A percentile compares a stretch with the other conserved stretches of the same genome.
phyloP scores from a whole-genome alignment of 2,113 vertebrate species.

The Todiramphus chloris region DNA sequence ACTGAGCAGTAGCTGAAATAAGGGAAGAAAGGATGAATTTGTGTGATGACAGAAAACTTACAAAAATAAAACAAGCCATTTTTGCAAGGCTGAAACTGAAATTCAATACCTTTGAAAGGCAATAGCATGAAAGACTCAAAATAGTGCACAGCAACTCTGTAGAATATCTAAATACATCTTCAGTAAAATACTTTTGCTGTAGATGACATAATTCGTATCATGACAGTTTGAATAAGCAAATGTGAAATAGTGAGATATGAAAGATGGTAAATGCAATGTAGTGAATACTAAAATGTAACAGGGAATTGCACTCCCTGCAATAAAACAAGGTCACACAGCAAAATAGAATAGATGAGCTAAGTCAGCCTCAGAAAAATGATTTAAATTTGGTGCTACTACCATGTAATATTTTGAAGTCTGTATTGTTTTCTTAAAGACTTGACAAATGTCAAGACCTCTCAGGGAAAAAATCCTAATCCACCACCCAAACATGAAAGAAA shows the following conservation, averaged over 20 bases:
- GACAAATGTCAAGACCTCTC: background rate
- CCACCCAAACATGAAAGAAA: slow-evolving; percentile 4
- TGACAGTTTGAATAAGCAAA: slow-evolving; percentile 6
- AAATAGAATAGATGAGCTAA: background rate
- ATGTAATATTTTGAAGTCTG: background rate
- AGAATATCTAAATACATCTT: background rate
- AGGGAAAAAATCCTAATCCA: background rate
- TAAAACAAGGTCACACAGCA: background rate
- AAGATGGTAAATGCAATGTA: background rate
- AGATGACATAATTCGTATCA: background rate
- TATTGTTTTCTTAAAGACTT: background rate
- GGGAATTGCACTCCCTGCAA: background rate
- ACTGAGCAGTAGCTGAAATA: background rate
- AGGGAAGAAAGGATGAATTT: background rate
- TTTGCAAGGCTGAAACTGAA: background rate
- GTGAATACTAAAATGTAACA: background rate
- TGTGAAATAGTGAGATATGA: background rate
- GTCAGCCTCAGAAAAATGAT: background rate
- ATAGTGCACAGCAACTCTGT: background rate
- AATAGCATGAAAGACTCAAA: background rate
- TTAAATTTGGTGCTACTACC: background rate
- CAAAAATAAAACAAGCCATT: background rate
- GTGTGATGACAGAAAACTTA: background rate
- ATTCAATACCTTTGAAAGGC: background rate
- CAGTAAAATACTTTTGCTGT: background rate